Percentiles rank a stretch among this genome's conserved stretches.
phyloP scores from a whole-genome alignment of 2,113 vertebrate genomes.

The Pseudorasbora parva region DNA sequence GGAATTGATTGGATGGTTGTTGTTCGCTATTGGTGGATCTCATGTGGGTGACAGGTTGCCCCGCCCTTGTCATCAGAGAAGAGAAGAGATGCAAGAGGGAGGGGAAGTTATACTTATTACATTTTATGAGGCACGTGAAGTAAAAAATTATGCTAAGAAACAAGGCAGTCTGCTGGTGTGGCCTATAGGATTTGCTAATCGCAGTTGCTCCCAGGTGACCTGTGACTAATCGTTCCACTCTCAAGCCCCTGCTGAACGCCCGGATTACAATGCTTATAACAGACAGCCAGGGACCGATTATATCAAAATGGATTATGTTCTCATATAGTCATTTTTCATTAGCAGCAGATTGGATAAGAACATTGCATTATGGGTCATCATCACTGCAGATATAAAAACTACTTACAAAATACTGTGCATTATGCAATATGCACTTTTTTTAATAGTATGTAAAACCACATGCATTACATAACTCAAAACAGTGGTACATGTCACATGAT shows the following conservation, averaged over 20 bases:
- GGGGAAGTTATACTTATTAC: too few relatives aligned
- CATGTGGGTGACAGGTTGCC: too few relatives aligned
- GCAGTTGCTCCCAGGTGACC: slow-evolving; percentile 20
- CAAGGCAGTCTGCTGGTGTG: neutral
- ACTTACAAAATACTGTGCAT: neutral
- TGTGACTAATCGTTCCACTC: slow-evolving; percentile 40
- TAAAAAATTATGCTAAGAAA: neutral
- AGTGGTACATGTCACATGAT: neutral
- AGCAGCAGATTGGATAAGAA: slow-evolving; percentile 41
- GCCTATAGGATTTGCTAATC: neutral
- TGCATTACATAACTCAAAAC: neutral
- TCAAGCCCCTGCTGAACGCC: slow-evolving; percentile 32
- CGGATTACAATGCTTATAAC: slow-evolving; percentile 61
- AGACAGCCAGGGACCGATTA: slow-evolving; percentile 55
- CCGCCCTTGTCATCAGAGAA: too few relatives aligned
- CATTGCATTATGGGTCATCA: neutral
- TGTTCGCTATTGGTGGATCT: too few relatives aligned
- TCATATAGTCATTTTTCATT: slow-evolving; percentile 56
- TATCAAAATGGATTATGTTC: slow-evolving; percentile 66
- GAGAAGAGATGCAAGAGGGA: too few relatives aligned
- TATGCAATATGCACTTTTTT: neutral
- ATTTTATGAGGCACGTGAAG: too few relatives aligned
- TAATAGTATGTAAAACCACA: neutral
- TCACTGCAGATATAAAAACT: neutral
- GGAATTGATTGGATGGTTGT: too few relatives aligned